phyloP scores from a whole-genome alignment of 2,797 vertebrate species.

The Arnoldichthys spilopterus region DNA sequence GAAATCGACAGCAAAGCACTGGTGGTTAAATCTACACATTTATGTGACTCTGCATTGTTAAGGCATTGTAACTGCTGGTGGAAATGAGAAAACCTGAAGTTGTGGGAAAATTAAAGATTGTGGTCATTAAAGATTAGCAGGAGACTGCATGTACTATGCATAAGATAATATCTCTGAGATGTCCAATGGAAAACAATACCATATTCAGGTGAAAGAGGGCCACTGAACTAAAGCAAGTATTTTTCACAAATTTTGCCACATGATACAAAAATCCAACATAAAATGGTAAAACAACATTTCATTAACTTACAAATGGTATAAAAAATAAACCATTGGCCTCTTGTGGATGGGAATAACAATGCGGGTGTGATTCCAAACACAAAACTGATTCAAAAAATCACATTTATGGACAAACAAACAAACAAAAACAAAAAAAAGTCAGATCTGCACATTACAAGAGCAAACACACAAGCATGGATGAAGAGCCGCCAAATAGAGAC shows the following conservation, averaged over 20 bases:
- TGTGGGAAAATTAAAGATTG: conserved; percentile 21
- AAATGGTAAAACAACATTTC: conserved; percentile 58
- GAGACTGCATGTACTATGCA: conserved; percentile 10
- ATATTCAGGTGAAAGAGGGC: conserved; percentile 7
- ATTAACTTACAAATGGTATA: conserved; percentile 88
- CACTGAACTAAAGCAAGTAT: conserved; percentile 70
- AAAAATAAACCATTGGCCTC: conserved; percentile 88
- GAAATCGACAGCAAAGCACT: background rate
- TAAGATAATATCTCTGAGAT: conserved; percentile 39
- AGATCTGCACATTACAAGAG: conserved; percentile 80
- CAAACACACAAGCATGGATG: conserved; percentile 86
- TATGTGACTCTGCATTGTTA: conserved; percentile 86
- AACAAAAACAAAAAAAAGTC: conserved; percentile 73
- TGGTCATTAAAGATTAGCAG: conserved; percentile 1
- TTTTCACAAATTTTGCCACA: conserved; percentile 85
- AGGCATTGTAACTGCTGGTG: conserved; percentile 91
- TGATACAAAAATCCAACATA: conserved; percentile 77
- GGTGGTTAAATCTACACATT: conserved; percentile 66
- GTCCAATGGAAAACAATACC: conserved; percentile 77
- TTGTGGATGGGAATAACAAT: conserved; percentile 79
- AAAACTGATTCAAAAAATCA: conserved; percentile 84
- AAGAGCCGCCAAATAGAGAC: conserved; percentile 72
- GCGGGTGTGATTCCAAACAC: conserved; percentile 86
- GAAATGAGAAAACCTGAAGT: conserved; percentile 76
- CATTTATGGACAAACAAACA: conserved; percentile 78